Evolutionary conservation across 2,113 vertebrate species (phyloP).

Genomic region (Menura novaehollandiae): DNA sequence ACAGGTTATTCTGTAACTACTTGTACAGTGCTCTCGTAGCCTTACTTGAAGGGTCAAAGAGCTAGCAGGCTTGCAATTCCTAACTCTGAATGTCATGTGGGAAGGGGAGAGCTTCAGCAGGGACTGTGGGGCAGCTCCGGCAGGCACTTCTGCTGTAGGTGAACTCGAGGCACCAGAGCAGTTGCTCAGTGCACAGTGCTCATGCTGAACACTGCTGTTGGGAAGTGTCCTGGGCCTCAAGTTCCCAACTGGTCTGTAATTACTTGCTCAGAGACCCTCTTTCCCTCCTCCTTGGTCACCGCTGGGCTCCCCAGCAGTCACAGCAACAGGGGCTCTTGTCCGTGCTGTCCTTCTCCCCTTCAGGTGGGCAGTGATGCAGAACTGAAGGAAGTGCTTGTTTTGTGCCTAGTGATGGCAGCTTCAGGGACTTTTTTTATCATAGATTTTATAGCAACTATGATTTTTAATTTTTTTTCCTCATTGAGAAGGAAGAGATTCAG

Average conservation of each 20-base stretch:
- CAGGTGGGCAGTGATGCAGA: not conserved
- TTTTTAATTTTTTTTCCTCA: not conserved
- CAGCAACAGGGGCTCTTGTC: not conserved
- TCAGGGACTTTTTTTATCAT: not conserved
- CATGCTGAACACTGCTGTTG: not conserved
- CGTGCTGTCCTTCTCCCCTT: fast-evolving
- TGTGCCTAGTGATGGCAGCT: not conserved
- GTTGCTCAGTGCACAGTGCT: not conserved
- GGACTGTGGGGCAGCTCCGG: not conserved
- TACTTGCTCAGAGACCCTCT: not conserved
- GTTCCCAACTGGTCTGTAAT: not conserved
- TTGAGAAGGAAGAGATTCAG: not conserved
- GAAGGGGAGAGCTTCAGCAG: not conserved
- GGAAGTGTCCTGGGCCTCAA: not conserved
- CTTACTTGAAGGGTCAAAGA: not conserved
- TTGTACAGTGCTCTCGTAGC: not conserved
- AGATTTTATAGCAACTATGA: not conserved
- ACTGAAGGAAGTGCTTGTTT: not conserved
- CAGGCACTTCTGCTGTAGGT: not conserved
- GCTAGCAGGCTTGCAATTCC: not conserved
- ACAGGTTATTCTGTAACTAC: conserved; percentile 62
- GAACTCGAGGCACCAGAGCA: not conserved
- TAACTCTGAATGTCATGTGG: not conserved
- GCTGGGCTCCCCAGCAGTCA: not conserved
- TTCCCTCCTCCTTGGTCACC: fast-evolving